A percentile compares a stretch with the other conserved stretches of the same genome.
These are phyloP conservation scores for Pseudococcus longispinus DNA, from an alignment of 2,888 invertebrate species.

Conservation along the genomic window DNA sequence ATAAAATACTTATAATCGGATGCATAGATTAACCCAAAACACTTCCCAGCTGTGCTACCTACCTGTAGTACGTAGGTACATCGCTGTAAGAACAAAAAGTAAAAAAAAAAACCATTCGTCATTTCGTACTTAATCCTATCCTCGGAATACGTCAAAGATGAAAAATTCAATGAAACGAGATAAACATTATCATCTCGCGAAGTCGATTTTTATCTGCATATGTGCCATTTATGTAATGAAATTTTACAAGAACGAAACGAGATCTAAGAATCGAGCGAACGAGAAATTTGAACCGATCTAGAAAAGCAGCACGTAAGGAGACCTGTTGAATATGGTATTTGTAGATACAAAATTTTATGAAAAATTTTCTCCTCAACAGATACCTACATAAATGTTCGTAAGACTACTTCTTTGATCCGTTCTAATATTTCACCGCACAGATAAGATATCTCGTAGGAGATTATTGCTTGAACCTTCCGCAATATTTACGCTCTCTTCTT, in stretches of 20 bases:
- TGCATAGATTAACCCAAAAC: background rate
- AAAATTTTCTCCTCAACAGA: background rate
- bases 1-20: background rate
- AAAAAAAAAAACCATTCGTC: background rate
- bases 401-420: background rate
- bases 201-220: background rate
- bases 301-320: background rate
- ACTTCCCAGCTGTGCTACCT: background rate
- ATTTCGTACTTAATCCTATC: background rate
- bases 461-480: background rate
- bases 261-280: background rate
- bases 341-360: background rate
- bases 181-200: background rate
- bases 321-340: background rate
- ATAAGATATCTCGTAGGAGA: background rate
- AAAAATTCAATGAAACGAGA: background rate
- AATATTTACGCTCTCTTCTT: background rate
- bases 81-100: background rate
- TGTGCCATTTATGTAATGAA: background rate
- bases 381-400: background rate
- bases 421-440: background rate
- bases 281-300: background rate
- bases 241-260: background rate
- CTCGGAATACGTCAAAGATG: background rate
- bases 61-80: background rate